Evolutionary conservation across 2,797 vertebrate genomes (phyloP).

Genomic region (Sorex maritimensis): DNA sequence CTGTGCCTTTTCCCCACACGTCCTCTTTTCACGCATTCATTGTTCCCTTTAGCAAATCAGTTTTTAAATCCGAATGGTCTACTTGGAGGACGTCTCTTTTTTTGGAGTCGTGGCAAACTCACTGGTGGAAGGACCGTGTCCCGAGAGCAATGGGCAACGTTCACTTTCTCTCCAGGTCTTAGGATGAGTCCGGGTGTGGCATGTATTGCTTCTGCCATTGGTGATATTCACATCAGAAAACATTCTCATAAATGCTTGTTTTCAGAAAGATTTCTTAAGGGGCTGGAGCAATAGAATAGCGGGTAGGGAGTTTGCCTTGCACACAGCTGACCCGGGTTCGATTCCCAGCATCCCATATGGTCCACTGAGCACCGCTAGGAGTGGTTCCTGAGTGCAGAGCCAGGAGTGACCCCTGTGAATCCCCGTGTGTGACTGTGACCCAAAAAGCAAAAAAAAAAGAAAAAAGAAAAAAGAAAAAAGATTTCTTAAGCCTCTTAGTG

Average conservation of each 20-base stretch:
- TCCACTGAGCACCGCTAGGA: no score
- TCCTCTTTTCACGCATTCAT: constrained; percentile 10
- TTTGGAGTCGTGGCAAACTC: constrained; percentile 78
- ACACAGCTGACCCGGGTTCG: no score
- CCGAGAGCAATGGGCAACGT: constrained; percentile 83
- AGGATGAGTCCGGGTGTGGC: neutral
- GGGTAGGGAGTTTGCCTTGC: no score
- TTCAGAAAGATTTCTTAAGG: constrained; percentile 52
- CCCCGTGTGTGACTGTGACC: no score
- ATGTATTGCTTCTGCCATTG: neutral
- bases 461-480: neutral
- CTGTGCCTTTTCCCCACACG: constrained; percentile 62
- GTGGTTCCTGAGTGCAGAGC: no score
- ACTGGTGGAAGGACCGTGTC: constrained; percentile 85
- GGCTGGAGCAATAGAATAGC: no score
- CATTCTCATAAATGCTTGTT: constrained; percentile 17
- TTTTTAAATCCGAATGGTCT: constrained; percentile 46
- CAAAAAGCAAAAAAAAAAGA: no score
- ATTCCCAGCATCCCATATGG: no score
- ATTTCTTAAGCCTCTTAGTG: constrained; percentile 20
- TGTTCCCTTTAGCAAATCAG: constrained; percentile 78
- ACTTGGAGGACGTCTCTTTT: constrained; percentile 49
- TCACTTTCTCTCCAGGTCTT: constrained; percentile 73
- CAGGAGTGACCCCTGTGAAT: no score
- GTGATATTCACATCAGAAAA: neutral